A percentile compares a stretch with the other conserved stretches of the same genome.
phyloP scores from a whole-genome alignment of 2,888 invertebrate genomes.

The Lycophotia porphyrea region DNA sequence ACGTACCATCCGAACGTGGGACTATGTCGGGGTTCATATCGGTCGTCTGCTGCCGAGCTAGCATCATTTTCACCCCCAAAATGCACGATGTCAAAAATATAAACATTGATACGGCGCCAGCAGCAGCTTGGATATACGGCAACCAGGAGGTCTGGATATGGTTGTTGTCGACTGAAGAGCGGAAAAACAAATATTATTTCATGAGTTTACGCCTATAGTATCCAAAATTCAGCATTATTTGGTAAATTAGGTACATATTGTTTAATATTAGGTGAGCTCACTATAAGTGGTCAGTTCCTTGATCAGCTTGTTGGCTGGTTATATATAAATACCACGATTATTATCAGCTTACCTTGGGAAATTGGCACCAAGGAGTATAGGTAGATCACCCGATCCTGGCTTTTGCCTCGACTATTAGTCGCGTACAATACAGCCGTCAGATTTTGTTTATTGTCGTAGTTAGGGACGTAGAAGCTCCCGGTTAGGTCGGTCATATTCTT shows the following conservation, averaged over 20 bases:
- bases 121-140: slow-evolving; percentile 69
- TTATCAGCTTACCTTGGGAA: slow-evolving; percentile 3
- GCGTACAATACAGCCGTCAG: slow-evolving; percentile 78
- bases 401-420: slow-evolving; percentile 76
- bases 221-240: background rate
- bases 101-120: slow-evolving; percentile 60
- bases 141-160: slow-evolving; percentile 58
- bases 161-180: background rate
- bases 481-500: slow-evolving; percentile 73
- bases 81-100: slow-evolving; percentile 9
- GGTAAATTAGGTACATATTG: background rate
- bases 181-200: background rate
- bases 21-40: background rate
- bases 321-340: background rate
- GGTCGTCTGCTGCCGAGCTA: background rate
- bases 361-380: slow-evolving; percentile 35
- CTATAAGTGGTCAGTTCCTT: background rate
- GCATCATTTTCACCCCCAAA: slow-evolving; percentile 66
- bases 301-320: background rate
- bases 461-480: slow-evolving; percentile 77
- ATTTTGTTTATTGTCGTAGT: slow-evolving; percentile 72
- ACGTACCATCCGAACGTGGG: slow-evolving; percentile 26
- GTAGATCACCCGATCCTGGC: slow-evolving; percentile 67
- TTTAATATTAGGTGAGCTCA: background rate
- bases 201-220: background rate